These are phyloP conservation scores for Phytoseiulus persimilis DNA, from an alignment of 2,888 invertebrate species.

Conservation along the genomic window DNA sequence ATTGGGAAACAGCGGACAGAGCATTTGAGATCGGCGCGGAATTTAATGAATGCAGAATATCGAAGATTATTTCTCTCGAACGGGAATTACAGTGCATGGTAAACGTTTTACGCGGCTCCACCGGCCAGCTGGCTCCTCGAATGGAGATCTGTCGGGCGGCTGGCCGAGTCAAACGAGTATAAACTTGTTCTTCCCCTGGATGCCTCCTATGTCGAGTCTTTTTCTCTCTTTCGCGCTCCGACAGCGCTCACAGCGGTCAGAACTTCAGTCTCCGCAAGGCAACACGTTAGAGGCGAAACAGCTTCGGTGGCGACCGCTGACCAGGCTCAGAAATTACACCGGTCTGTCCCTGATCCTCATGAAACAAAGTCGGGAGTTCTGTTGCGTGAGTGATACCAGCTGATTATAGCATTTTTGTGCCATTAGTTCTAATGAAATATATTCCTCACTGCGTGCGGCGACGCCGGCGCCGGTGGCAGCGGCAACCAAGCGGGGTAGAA, in stretches of 20 bases:
- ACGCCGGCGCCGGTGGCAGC: too few species aligned
- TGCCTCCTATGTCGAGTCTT: not conserved
- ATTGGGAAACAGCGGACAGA: too few species aligned
- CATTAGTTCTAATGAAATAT: not conserved
- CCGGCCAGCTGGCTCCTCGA: too few species aligned
- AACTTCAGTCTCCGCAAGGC: not conserved
- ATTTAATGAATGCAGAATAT: too few species aligned
- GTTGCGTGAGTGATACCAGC: not conserved
- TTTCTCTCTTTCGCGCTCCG: not conserved
- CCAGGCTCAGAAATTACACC: not conserved
- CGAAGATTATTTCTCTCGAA: too few species aligned
- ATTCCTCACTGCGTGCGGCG: not conserved
- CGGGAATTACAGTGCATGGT: too few species aligned
- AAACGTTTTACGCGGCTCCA: too few species aligned
- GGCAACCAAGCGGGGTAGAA: not conserved
- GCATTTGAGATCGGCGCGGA: too few species aligned
- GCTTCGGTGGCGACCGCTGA: not conserved
- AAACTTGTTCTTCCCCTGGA: too few species aligned
- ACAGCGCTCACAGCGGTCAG: not conserved
- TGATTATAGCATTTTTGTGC: not conserved
- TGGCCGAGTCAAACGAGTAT: too few species aligned
- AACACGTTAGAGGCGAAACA: not conserved
- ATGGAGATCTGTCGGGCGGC: too few species aligned
- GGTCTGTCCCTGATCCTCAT: not conserved
- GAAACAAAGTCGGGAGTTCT: not conserved